A percentile compares a stretch with the other conserved stretches of the same genome.
These are phyloP conservation scores for Calypte anna DNA, from an alignment of 2,113 vertebrate genomes.

Conservation along the genomic window DNA sequence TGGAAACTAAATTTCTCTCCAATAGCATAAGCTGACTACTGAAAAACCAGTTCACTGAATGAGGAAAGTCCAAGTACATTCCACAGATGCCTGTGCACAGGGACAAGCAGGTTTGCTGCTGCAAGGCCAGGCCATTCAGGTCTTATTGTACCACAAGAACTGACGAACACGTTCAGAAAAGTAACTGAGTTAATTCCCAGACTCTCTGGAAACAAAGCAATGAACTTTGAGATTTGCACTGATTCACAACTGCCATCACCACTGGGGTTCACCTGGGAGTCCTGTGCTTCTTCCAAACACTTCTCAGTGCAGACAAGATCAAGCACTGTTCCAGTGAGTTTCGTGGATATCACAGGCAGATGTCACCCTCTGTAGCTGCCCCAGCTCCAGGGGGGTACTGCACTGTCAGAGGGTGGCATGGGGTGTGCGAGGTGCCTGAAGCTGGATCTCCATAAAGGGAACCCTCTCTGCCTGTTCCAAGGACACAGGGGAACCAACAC, in stretches of 20 bases:
- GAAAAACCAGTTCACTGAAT: neutral
- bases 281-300: neutral
- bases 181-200: neutral
- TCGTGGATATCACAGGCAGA: rapidly evolving
- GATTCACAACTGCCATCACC: no score
- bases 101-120: neutral
- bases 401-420: rapidly evolving
- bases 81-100: neutral
- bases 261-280: rapidly evolving
- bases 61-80: neutral
- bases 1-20: neutral
- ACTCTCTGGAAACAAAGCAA: neutral
- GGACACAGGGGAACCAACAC: neutral
- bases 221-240: neutral
- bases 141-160: neutral
- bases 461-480: neutral
- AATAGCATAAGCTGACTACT: neutral
- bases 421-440: rapidly evolving
- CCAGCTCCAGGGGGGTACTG: rapidly evolving
- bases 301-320: neutral
- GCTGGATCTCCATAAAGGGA: rapidly evolving
- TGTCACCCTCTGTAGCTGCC: neutral
- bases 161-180: neutral
- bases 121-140: neutral
- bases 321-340: neutral